These are phyloP conservation scores for Sigmodon hispidus DNA, from an alignment of 2,113 vertebrate species.

Conservation along the genomic window DNA sequence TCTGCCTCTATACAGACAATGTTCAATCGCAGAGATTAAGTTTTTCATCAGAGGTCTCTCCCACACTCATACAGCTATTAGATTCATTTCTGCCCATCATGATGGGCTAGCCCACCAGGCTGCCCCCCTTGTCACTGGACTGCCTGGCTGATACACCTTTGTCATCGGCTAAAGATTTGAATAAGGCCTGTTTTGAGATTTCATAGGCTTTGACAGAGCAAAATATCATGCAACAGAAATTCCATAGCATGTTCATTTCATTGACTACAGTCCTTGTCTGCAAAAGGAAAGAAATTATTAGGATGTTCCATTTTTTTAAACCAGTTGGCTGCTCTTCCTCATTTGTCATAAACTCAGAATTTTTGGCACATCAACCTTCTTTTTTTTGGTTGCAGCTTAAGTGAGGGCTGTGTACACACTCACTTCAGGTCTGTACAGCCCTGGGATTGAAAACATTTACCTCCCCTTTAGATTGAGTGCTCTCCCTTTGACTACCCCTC, in stretches of 20 bases:
- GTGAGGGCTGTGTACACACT: neutral
- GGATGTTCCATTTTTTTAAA: constrained; percentile 24
- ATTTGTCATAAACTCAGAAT: constrained; percentile 44
- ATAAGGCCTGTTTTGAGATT: constrained; percentile 18
- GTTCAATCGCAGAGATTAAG: constrained; percentile 46
- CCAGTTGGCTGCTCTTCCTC: constrained; percentile 46
- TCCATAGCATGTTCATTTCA: constrained; percentile 52
- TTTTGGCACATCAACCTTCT: constrained; percentile 48
- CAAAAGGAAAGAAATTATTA: constrained; percentile 23
- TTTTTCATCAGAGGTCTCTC: constrained; percentile 10
- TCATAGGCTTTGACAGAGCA: constrained; percentile 40
- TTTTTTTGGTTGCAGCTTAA: neutral
- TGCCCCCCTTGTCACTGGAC: neutral
- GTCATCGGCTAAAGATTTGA: constrained; percentile 2
- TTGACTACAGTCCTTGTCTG: constrained; percentile 18
- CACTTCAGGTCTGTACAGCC: neutral
- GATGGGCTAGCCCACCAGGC: neutral
- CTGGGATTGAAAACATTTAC: neutral
- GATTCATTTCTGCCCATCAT: neutral
- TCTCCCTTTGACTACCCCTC: neutral
- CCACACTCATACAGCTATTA: neutral
- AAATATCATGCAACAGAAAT: constrained; percentile 55
- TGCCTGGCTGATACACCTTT: too few relatives aligned
- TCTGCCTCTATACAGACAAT: constrained; percentile 33
- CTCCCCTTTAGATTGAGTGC: constrained; percentile 7